These are phyloP conservation scores for Otolemur crassicaudatus DNA, from an alignment of 2,797 vertebrate species.

Conservation along the genomic window DNA sequence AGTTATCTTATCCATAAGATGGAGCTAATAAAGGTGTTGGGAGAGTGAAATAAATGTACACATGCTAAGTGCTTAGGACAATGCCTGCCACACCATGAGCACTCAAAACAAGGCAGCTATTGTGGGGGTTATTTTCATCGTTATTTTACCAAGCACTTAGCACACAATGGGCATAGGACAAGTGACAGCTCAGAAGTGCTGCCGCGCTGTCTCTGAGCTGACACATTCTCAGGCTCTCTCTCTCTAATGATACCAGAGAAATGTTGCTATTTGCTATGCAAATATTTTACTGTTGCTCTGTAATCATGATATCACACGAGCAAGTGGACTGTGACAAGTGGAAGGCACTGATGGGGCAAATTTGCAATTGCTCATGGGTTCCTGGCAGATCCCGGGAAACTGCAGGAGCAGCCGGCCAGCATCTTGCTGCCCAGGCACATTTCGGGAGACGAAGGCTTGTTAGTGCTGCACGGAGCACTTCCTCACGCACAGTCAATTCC, in stretches of 20 bases:
- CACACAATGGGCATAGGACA: rapidly evolving
- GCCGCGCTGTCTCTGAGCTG: background rate
- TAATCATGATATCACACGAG: background rate
- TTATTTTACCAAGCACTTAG: background rate
- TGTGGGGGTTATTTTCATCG: background rate
- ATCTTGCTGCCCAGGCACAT: background rate
- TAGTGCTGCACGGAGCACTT: rapidly evolving
- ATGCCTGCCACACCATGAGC: background rate
- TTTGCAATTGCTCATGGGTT: rapidly evolving
- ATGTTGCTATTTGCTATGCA: background rate
- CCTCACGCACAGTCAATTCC: rapidly evolving
- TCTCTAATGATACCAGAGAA: background rate
- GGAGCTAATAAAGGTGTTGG: background rate
- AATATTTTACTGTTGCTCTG: background rate
- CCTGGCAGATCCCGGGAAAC: background rate
- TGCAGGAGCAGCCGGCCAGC: rapidly evolving
- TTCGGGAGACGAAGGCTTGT: rapidly evolving
- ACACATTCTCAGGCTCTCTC: background rate
- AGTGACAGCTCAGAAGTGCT: rapidly evolving
- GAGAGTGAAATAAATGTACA: background rate
- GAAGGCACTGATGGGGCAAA: rapidly evolving
- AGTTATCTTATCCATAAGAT: background rate
- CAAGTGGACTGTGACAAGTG: background rate
- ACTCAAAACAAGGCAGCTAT: too few species aligned
- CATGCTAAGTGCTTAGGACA: background rate